Evolutionary conservation across 2,113 vertebrate genomes (phyloP).

Genomic region (Tychaedon coryphoeus): DNA sequence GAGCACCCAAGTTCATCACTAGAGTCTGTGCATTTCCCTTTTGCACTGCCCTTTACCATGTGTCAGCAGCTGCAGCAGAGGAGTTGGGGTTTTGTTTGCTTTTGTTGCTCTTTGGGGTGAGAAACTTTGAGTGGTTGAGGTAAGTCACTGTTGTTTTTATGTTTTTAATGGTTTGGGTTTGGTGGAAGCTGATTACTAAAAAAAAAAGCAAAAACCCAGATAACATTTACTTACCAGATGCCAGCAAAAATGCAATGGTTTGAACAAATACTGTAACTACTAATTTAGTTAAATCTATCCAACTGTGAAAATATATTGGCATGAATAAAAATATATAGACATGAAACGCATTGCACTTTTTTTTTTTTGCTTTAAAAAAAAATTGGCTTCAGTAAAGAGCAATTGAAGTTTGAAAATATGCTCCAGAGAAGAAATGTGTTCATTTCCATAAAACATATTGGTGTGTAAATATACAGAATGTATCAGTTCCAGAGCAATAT

Average conservation of each 20-base stretch:
- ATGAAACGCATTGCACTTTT: slow-evolving; percentile 21
- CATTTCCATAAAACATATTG: slow-evolving; percentile 69
- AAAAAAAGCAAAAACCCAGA: neutral
- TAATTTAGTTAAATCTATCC: slow-evolving; percentile 64
- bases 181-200: neutral
- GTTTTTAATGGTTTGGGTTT: neutral
- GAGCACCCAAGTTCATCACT: neutral
- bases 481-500: slow-evolving; percentile 47
- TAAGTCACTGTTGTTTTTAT: neutral
- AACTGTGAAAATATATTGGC: slow-evolving; percentile 64
- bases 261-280: slow-evolving; percentile 61
- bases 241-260: slow-evolving; percentile 36
- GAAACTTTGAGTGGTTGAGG: neutral
- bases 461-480: slow-evolving; percentile 63
- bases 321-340: slow-evolving; percentile 60
- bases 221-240: slow-evolving; percentile 41
- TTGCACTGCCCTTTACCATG: accelerated
- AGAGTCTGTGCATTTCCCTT: neutral
- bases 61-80: neutral
- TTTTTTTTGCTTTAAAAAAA: slow-evolving; percentile 13
- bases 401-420: slow-evolving; percentile 66
- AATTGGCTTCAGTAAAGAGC: slow-evolving; percentile 60
- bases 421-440: slow-evolving; percentile 51
- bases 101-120: neutral
- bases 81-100: neutral